A percentile compares a stretch with the other conserved stretches of the same genome.
These are phyloP conservation scores for Lordiphosa andalusiaca DNA, from an alignment of 2,888 invertebrate genomes.

Conservation along the genomic window DNA sequence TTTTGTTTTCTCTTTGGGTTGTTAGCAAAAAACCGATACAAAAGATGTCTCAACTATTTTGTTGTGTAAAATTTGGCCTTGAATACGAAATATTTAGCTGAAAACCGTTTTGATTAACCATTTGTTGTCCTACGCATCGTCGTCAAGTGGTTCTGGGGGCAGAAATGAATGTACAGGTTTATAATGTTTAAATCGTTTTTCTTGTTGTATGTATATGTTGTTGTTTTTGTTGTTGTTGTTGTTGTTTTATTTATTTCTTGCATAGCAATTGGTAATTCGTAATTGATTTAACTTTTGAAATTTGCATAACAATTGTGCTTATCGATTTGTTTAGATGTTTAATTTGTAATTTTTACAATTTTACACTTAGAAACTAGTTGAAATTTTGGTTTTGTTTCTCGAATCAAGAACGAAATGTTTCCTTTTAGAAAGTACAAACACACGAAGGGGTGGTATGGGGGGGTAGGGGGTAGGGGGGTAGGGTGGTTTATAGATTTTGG, in stretches of 20 bases:
- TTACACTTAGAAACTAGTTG: constrained; percentile 59
- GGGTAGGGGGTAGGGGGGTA: constrained; percentile 10
- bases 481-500: constrained; percentile 65
- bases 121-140: constrained; percentile 24
- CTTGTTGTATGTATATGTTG: constrained; percentile 31
- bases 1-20: constrained; percentile 64
- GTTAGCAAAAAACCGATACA: constrained; percentile 67
- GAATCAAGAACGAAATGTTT: constrained; percentile 49
- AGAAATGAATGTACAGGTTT: constrained; percentile 59
- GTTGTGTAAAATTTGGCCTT: constrained; percentile 70
- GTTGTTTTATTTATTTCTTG: constrained; percentile 31
- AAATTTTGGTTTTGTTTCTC: constrained; percentile 62
- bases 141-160: constrained; percentile 34
- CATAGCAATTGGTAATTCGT: constrained; percentile 60
- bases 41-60: constrained; percentile 44
- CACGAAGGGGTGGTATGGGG: constrained; percentile 38
- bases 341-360: constrained; percentile 60
- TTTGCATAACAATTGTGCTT: constrained; percentile 61
- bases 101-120: constrained; percentile 70
- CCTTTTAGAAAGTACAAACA: constrained; percentile 72
- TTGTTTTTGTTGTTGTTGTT: constrained; percentile 27
- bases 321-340: constrained; percentile 32
- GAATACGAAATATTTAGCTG: constrained; percentile 64
- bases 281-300: constrained; percentile 59
- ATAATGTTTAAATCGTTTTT: constrained; percentile 30